These are phyloP conservation scores for Gephyroberyx darwinii DNA, from an alignment of 2,797 vertebrate genomes.

Conservation along the genomic window DNA sequence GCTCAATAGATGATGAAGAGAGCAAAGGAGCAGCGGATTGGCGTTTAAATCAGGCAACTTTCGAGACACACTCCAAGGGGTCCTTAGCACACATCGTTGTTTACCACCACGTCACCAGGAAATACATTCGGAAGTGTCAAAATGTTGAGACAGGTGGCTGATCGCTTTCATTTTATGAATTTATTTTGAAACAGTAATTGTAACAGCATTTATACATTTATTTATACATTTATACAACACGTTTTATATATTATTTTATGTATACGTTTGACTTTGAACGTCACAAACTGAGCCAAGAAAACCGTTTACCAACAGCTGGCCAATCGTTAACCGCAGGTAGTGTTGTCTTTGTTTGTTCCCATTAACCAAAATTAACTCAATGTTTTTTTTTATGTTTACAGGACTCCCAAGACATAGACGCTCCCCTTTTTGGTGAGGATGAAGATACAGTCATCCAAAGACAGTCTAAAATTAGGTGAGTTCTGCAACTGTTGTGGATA, in stretches of 20 bases:
- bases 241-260: too few species aligned
- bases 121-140: constrained; percentile 40
- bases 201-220: too few species aligned
- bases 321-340: too few species aligned
- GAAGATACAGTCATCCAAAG: constrained; percentile 75
- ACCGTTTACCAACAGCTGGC: too few species aligned
- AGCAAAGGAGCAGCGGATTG: too few species aligned
- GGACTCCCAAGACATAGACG: constrained; percentile 88
- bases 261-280: too few species aligned
- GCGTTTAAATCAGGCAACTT: constrained; percentile 58
- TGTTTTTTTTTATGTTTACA: constrained; percentile 47
- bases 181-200: too few species aligned
- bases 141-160: constrained; percentile 64
- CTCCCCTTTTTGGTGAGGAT: constrained; percentile 92
- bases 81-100: constrained; percentile 70
- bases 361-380: too few species aligned
- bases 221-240: too few species aligned
- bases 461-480: constrained; percentile 85
- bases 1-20: too few species aligned
- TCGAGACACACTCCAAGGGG: constrained; percentile 32
- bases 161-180: too few species aligned
- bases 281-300: neutral
- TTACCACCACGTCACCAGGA: constrained; percentile 83
- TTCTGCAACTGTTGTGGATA: neutral
- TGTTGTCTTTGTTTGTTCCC: too few species aligned